Evolutionary conservation across 2,888 invertebrate species (phyloP), one percentile per base, ranked within the genome.

Genomic region (Patella pellucida): DNA sequence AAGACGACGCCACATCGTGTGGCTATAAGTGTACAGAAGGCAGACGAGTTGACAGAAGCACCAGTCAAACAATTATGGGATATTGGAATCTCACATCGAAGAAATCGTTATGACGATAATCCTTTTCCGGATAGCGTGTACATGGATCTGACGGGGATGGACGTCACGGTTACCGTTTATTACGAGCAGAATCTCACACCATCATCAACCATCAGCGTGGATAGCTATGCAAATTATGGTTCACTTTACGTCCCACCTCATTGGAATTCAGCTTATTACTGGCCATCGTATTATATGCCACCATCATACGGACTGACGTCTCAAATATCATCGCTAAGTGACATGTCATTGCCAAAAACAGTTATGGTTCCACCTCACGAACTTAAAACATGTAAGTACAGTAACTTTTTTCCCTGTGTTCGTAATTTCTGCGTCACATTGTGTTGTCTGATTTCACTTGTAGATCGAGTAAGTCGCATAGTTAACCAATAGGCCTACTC

Each of bases 141-240:
- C 79, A 83, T 89, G 52, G 89, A 90, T 80, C 80, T 90, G 68
- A 89, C 88, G 0, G 88, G 87, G 74, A 86, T 84, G 19, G 89
- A 89, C 78, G 85, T 90, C 51, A 82, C 85, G 70, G 83, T 86
- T 52, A 84, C 85, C 51, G 87, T 89, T 16, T 86, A 86, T 74
- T 88, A 89, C 74, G 86, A 85, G 85, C 88, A 85, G 80, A 85
- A 85, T 77, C 84, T 85, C 51, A 70, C 81, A 11, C 75, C 76
- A 27, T 76, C 81, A 31, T 51, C 23, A 54, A 68, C 73, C 68
- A 68, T 68, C 74, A 68, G 77, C 62, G 77, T 74, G 79, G 80
- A 82, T 80, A 79, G 27, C 16, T 56, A 69, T 54, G 50, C 23
- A 69, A 52, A 56, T 62, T 16, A 41, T 27, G 51, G 52, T 19